Conservation (phyloP, 2,888 invertebrate genomes). For the Merodon equestris region DNA sequence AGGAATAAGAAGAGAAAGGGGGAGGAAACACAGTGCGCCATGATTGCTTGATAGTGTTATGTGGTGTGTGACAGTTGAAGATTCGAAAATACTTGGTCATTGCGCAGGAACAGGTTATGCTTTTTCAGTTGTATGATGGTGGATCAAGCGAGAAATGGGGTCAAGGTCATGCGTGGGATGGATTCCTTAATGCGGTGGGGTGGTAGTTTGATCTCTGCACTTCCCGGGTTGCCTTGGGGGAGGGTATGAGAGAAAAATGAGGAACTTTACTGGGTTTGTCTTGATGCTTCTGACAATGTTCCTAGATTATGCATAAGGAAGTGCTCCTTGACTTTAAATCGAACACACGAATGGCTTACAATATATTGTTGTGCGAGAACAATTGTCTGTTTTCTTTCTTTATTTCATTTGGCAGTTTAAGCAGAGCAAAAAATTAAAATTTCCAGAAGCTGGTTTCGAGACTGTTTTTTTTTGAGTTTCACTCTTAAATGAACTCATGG, state of each 20-base stretch:
- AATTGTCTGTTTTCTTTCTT: background rate
- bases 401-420: constrained; percentile 34
- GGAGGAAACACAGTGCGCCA: constrained; percentile 4
- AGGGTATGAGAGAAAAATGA: background rate
- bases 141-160: constrained; percentile 49
- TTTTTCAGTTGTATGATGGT: constrained; percentile 5
- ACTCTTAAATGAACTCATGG: no score
- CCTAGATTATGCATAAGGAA: no score
- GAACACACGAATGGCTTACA: constrained; percentile 21
- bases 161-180: constrained; percentile 57
- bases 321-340: background rate
- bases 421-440: constrained; percentile 20
- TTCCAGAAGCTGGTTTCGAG: constrained; percentile 9
- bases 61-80: constrained; percentile 6
- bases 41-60: constrained; percentile 6
- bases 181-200: constrained; percentile 12
- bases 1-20: background rate
- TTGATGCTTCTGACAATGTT: constrained; percentile 9
- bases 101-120: constrained; percentile 47
- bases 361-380: constrained; percentile 11
- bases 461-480: no score
- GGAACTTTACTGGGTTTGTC: constrained; percentile 1
- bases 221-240: background rate
- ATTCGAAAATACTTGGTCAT: constrained; percentile 31
- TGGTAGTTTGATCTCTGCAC: background rate